phyloP scores from a whole-genome alignment of 2,113 vertebrate genomes.

The Propithecus coquereli region DNA sequence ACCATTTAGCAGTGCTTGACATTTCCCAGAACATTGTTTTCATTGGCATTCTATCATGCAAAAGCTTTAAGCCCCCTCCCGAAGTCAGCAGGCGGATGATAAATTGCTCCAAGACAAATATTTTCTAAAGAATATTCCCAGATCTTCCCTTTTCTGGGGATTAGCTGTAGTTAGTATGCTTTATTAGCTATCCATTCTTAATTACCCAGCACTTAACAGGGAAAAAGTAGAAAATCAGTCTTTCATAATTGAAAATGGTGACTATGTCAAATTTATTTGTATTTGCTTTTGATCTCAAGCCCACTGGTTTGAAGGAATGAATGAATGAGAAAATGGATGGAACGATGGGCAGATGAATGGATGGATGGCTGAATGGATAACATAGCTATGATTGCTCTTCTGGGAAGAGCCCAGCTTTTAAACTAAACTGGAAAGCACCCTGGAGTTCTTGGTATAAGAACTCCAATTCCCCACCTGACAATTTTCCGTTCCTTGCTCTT shows the following conservation, averaged over 20 bases:
- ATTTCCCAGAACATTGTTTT: conserved; percentile 13
- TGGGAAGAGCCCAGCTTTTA: background rate
- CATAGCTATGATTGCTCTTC: background rate
- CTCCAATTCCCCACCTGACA: background rate
- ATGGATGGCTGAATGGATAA: background rate
- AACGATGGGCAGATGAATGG: background rate
- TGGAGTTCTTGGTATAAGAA: background rate
- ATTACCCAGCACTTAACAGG: background rate
- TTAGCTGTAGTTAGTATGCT: background rate
- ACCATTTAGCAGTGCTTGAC: background rate
- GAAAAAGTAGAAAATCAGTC: background rate
- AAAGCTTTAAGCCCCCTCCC: background rate
- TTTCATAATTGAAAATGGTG: background rate
- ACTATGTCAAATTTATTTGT: background rate
- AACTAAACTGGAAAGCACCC: background rate
- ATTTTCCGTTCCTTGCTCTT: background rate
- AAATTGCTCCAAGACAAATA: background rate
- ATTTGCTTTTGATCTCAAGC: background rate
- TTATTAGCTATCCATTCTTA: background rate
- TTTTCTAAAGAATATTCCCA: background rate
- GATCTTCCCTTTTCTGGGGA: background rate
- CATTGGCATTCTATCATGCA: background rate
- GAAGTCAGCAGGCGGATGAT: background rate
- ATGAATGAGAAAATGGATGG: background rate
- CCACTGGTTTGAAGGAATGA: background rate